phyloP scores from a whole-genome alignment of 2,113 vertebrate species.

The Nipponia nippon region DNA sequence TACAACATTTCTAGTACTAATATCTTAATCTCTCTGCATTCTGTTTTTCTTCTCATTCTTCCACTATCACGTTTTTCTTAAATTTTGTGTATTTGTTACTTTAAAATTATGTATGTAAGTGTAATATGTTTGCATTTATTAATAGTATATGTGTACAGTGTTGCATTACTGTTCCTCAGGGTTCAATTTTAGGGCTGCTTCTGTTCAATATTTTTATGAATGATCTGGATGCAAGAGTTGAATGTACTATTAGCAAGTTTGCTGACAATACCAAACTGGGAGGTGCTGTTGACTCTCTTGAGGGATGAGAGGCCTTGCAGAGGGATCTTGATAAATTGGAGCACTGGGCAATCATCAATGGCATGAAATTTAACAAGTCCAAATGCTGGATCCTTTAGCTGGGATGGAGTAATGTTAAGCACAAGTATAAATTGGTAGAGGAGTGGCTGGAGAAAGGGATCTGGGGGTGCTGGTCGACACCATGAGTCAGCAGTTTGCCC shows the following conservation, averaged over 20 bases:
- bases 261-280: background rate
- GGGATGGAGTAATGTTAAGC: accelerated
- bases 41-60: background rate
- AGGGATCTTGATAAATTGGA: background rate
- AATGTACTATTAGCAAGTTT: background rate
- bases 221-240: background rate
- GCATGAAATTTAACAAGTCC: background rate
- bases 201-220: background rate
- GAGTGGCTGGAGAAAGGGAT: background rate
- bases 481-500: no score
- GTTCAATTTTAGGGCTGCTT: background rate
- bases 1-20: background rate
- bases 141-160: background rate
- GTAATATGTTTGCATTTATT: background rate
- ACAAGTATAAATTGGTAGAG: background rate
- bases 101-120: background rate
- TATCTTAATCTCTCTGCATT: background rate
- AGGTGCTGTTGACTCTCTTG: background rate
- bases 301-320: background rate
- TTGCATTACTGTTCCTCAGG: background rate
- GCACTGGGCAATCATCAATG: background rate
- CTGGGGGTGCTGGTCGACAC: background rate
- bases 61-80: background rate
- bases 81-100: background rate
- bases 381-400: background rate